Evolutionary conservation across 2,797 vertebrate species (phyloP), one percentile per base, ranked within the genome.

Genomic region (Nasua narica): DNA sequence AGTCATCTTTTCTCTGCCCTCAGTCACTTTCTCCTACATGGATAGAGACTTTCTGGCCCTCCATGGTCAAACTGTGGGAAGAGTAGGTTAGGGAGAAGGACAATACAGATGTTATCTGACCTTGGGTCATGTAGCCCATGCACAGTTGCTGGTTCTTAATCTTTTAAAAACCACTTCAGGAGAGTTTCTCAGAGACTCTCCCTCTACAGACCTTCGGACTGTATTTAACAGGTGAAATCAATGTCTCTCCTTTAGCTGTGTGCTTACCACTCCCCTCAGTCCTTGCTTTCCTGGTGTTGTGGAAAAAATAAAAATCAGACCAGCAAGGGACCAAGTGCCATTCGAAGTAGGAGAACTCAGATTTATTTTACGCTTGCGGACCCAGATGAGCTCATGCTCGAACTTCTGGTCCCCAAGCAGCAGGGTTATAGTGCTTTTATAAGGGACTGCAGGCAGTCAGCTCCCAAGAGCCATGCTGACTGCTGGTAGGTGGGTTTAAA

Each of bases 21-120:
- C 46, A 65, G 21, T 32, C n/a, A 40, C 40, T 58, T 91, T 52
- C 21, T 88, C 18, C 25, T 65, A 78, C 50, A 32, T 0, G 2
- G 62, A 70, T 5, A 79, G 40, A 60, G 46, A 77, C 46, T 87
- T 77, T 92, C 72, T 74, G 76, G 83, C 4, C 14, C 25, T 67
- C 27, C 19, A 0, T 27, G 67, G 72, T 67, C 46, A 83, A 27
- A 35, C 32, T 1, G 3, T 35, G 9, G 65, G 21, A 50, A 87
- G 21, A 69, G 32, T 60, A 85, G 43, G 7, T 87, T 46, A 84
- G 50, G 32, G 18, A 50, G 60, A 85, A 46, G 29, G 4, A 43
- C 15, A 78, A 21, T 35, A 35, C 29, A 32, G 16, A n/a, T 21
- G n/a, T 69, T 43, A n/a, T n/a, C 40, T 40, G 35, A 54, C 40